Evolutionary conservation across 2,113 vertebrate species (phyloP), one percentile per base, ranked within the genome.

Genomic region (Cryptomyrus ogoouensis): DNA sequence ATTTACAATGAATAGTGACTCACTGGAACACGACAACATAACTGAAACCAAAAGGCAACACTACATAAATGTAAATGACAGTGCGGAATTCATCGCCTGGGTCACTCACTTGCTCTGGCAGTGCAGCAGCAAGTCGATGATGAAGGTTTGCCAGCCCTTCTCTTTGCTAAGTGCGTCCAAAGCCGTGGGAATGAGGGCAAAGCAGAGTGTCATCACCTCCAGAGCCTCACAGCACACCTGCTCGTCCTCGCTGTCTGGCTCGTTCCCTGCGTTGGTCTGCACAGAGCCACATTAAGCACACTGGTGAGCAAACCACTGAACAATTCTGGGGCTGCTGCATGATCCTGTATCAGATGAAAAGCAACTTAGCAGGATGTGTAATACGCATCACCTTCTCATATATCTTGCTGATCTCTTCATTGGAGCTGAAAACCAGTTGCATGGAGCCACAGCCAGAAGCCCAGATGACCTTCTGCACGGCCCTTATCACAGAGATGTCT

Each of bases 91-190:
- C 8, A 27, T 27, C n/a, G n/a, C 44, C 9, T 15, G 74, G 31
- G 42, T 84, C 19, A 96, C 98, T 96, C 94, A 99, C 98, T 97
- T 99, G 98, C 98, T 99, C 94, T 99, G 98, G 95, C 98, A 99
- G 94, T 99, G 98, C 93, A 99, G 94, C 0, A 99, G 94, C 94
- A 99, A 94, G 94, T 99, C 98, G 93, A 99, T 99, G 94, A 99
- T 99, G 93, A 99, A 99, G 0, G 98, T 98, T 93, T 99, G 98
- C 98, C 98, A 99, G 12, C 98, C 98, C 91, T 99, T 99, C 93
- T 99, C 98, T 95, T 99, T 99, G 95, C 98, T 99, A 90, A 99
- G 98, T 27, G 98, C 96, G 94, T 99, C 98, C 90, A 99, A 95
- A 90, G 98, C 98, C 0, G 98, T 99, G 89, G 98, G 98, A 96